Evolutionary conservation across 2,888 invertebrate genomes (phyloP).

Genomic region (Trichacis sp.): DNA sequence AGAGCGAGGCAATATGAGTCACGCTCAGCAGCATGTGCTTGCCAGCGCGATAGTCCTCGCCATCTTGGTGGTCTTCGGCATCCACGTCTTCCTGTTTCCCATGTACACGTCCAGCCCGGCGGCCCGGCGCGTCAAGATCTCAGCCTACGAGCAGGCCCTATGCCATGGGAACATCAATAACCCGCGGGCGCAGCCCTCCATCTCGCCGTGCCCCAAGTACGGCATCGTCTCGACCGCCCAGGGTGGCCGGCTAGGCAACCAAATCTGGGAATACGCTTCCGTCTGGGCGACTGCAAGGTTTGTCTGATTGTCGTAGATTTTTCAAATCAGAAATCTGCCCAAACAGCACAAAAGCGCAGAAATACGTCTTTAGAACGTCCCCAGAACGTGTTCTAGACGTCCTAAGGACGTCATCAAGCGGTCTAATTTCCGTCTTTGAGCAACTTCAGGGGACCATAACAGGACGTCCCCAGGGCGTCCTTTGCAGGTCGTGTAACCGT

Average conservation of each 20-base stretch:
- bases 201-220: constrained; percentile 56
- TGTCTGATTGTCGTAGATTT: too few relatives aligned
- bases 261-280: constrained; percentile 67
- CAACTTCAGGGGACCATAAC: too few relatives aligned
- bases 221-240: constrained; percentile 64
- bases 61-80: constrained; percentile 72
- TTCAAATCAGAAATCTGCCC: too few relatives aligned
- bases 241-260: constrained; percentile 66
- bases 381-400: too few relatives aligned
- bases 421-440: too few relatives aligned
- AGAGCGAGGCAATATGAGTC: constrained; percentile 68
- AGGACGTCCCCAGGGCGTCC: too few relatives aligned
- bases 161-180: constrained; percentile 69
- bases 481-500: too few relatives aligned
- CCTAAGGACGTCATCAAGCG: too few relatives aligned
- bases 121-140: constrained; percentile 66
- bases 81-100: constrained; percentile 74
- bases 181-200: constrained; percentile 49
- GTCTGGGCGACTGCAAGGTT: constrained; percentile 65
- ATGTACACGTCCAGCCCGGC: constrained; percentile 70
- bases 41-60: constrained; percentile 73
- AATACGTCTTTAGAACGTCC: too few relatives aligned
- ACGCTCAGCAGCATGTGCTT: constrained; percentile 73
- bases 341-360: not conserved
- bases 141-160: constrained; percentile 72